Evolutionary conservation across 1,140 invertebrate genomes (phyloP).

Genomic region (Temnothorax longispinosus): DNA sequence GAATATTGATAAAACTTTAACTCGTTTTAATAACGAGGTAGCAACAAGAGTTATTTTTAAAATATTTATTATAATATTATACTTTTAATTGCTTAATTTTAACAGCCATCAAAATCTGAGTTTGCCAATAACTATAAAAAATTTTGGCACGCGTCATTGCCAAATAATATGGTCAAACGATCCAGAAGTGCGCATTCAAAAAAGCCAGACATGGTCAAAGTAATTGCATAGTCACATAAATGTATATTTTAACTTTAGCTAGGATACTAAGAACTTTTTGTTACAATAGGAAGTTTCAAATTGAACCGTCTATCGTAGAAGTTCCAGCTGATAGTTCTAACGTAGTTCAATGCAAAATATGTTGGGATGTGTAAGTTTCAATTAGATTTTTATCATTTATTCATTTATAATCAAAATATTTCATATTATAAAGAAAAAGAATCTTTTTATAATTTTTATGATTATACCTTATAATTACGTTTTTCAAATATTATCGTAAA

Average conservation of each 20-base stretch:
- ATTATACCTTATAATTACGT: background rate
- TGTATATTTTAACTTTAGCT: background rate
- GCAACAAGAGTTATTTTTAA: background rate
- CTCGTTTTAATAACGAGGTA: background rate
- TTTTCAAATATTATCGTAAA: background rate
- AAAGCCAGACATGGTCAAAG: background rate
- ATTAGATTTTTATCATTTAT: conserved; percentile 25
- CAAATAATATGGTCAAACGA: conserved; percentile 78
- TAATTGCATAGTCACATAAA: background rate
- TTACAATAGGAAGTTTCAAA: conserved; percentile 72
- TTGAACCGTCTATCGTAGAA: conserved; percentile 72
- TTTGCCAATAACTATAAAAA: conserved; percentile 79
- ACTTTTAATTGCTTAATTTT: conserved; percentile 32
- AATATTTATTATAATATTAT: background rate
- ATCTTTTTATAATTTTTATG: background rate
- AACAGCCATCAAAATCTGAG: conserved; percentile 78
- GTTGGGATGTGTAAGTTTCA: conserved; percentile 72
- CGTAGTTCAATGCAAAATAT: conserved; percentile 71
- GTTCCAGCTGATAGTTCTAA: conserved; percentile 55
- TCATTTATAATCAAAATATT: background rate
- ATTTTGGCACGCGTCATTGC: conserved; percentile 78
- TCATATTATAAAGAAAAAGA: background rate
- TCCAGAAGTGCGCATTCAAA: conserved; percentile 57
- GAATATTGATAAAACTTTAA: conserved; percentile 9
- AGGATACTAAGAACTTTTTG: background rate